Conservation (phyloP, 2,888 invertebrate genomes). For the Hyposoter didymator region DNA sequence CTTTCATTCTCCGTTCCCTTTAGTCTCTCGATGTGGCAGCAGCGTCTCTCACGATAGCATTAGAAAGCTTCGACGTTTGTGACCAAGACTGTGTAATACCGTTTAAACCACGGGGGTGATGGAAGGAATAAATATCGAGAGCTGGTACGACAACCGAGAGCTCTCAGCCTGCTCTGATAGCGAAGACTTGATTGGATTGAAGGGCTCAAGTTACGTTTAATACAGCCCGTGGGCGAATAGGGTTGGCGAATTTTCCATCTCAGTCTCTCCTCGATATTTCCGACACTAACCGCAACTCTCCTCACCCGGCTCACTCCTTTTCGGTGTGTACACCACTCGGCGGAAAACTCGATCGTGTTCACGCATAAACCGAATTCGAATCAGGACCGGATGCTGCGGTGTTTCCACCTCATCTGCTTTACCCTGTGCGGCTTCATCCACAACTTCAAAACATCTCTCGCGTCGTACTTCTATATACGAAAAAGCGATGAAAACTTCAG, state of each 20-base stretch:
- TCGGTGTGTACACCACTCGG: conserved; percentile 67
- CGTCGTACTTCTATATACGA: conserved; percentile 5
- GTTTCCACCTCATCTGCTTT: conserved; percentile 26
- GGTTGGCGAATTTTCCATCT: conserved; percentile 43
- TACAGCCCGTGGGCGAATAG: conserved; percentile 48
- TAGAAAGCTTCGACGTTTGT: conserved; percentile 73
- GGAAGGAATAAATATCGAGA: conserved; percentile 78
- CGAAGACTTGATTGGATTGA: conserved; percentile 64
- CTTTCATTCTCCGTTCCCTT: conserved; percentile 5
- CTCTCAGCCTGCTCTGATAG: conserved; percentile 43
- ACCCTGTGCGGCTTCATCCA: conserved; percentile 19
- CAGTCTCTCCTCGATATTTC: conserved; percentile 35
- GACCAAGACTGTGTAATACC: conserved; percentile 70
- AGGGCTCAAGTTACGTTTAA: conserved; percentile 73
- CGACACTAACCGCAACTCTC: conserved; percentile 64
- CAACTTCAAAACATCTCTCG: conserved; percentile 19
- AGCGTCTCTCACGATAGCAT: conserved; percentile 61
- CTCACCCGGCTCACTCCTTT: conserved; percentile 25
- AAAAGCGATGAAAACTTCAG: conserved; percentile 2
- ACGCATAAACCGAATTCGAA: conserved; percentile 73
- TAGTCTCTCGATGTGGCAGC: not conserved
- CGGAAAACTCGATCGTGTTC: conserved; percentile 75
- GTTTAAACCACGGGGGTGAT: conserved; percentile 74
- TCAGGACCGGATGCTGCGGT: conserved; percentile 32
- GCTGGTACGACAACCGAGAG: conserved; percentile 60